phyloP scores from a whole-genome alignment of 1,140 invertebrate species.

The Spodoptera frugiperda region DNA sequence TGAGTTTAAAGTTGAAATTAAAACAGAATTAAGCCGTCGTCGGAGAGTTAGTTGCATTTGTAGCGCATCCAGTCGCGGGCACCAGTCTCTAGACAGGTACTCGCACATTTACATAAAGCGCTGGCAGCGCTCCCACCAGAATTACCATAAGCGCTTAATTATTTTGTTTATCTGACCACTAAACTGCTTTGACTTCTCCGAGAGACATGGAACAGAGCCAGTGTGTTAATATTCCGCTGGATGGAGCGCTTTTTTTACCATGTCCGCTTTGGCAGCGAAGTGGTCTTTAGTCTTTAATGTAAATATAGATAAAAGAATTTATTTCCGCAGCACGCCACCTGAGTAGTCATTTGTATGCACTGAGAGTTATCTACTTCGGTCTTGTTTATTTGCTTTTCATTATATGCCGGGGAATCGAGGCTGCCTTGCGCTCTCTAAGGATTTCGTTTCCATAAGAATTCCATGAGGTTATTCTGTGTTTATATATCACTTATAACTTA shows the following conservation, averaged over 20 bases:
- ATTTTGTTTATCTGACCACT: slow-evolving; percentile 80
- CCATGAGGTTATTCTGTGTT: too few relatives aligned
- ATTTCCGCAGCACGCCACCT: background rate
- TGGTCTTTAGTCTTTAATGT: slow-evolving; percentile 24
- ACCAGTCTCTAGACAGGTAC: background rate
- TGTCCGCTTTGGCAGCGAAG: slow-evolving; percentile 32
- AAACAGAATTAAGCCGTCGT: slow-evolving; percentile 51
- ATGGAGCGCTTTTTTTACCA: slow-evolving; percentile 21
- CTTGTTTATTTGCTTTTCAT: slow-evolving; percentile 1
- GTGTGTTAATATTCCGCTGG: slow-evolving; percentile 32
- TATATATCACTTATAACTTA: too few relatives aligned
- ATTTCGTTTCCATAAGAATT: too few relatives aligned
- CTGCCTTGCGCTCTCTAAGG: too few relatives aligned
- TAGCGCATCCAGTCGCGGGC: slow-evolving; percentile 48
- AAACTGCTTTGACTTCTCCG: slow-evolving; percentile 67
- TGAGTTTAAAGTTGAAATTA: slow-evolving; percentile 48
- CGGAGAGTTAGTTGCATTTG: slow-evolving; percentile 51
- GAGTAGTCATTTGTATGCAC: background rate
- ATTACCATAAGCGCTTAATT: slow-evolving; percentile 76
- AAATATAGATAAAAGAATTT: slow-evolving; percentile 37
- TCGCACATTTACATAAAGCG: slow-evolving; percentile 69
- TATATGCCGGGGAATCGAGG: background rate
- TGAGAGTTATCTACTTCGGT: background rate
- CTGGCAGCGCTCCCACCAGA: slow-evolving; percentile 61
- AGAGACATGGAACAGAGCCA: slow-evolving; percentile 46